A percentile compares a stretch with the other conserved stretches of the same genome.
Conservation (phyloP, 2,113 vertebrate genomes). For the Furnarius figulus region DNA sequence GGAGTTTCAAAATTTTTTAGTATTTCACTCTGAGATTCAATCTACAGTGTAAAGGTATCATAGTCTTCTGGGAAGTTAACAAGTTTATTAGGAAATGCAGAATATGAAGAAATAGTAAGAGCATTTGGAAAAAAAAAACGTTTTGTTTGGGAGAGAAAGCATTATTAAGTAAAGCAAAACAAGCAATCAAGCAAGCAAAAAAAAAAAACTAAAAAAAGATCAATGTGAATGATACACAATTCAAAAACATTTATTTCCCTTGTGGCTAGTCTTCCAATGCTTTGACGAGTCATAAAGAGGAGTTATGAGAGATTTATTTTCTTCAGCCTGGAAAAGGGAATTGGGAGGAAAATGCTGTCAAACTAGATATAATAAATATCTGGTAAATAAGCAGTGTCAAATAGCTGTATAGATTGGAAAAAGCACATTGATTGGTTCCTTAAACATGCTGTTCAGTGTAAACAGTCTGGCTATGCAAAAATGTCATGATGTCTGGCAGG, state of each 20-base stretch:
- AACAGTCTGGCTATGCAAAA: background rate
- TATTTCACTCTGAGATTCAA: background rate
- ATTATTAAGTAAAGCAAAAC: background rate
- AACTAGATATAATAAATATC: background rate
- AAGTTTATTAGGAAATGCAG: background rate
- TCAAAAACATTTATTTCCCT: background rate
- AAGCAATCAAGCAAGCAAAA: background rate
- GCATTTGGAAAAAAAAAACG: background rate
- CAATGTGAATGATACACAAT: background rate
- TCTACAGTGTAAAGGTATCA: background rate
- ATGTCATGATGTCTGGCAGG: background rate
- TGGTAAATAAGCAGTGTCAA: background rate
- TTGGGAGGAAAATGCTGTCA: background rate
- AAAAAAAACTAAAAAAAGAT: background rate
- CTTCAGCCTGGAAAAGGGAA: background rate
- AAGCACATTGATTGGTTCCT: background rate
- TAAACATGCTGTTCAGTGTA: background rate
- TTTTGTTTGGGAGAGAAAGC: background rate
- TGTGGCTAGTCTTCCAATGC: background rate
- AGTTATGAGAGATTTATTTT: background rate
- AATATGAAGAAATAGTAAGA: background rate
- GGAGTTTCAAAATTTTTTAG: background rate
- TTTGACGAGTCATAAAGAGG: background rate
- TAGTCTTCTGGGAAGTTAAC: background rate
- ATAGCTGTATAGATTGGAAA: background rate